phyloP scores from a whole-genome alignment of 30 jellyfish, hydroid and myxozoan genomes.

The Mastigias papua region DNA sequence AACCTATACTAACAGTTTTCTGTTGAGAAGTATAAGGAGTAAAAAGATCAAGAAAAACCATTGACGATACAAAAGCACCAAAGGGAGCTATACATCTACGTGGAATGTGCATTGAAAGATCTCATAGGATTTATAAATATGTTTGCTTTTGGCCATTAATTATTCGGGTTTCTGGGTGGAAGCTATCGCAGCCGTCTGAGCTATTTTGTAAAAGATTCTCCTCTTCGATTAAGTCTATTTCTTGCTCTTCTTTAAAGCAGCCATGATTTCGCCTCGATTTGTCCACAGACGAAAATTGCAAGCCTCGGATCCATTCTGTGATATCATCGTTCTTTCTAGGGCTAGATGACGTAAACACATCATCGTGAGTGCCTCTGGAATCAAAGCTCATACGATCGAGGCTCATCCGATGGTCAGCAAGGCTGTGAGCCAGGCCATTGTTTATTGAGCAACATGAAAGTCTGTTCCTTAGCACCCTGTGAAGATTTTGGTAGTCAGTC shows the following conservation, averaged over 20 bases:
- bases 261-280: background rate
- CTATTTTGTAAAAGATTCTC: background rate
- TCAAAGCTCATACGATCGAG: conserved; percentile 16
- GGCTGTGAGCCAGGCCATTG: background rate
- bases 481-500: conserved; percentile 18
- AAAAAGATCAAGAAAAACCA: too few species aligned
- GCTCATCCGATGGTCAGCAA: background rate
- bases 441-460: conserved; percentile 44
- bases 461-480: conserved; percentile 51
- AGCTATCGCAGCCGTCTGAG: background rate
- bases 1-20: too few species aligned
- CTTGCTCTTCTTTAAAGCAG: conserved; percentile 8
- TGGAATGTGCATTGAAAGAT: background rate
- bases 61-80: too few species aligned
- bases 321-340: conserved; percentile 72
- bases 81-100: background rate
- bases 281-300: conserved; percentile 41
- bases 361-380: background rate
- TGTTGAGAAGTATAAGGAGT: too few species aligned
- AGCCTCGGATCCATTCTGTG: conserved; percentile 79
- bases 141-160: conserved; percentile 63
- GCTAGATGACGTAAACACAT: conserved; percentile 63
- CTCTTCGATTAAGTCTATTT: background rate
- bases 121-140: conserved; percentile 9
- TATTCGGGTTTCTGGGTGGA: conserved; percentile 32